Percentiles rank a stretch among this genome's conserved stretches.
These are phyloP conservation scores for Onychorhynchus coronatus DNA, from an alignment of 2,113 vertebrate species.

Conservation along the genomic window DNA sequence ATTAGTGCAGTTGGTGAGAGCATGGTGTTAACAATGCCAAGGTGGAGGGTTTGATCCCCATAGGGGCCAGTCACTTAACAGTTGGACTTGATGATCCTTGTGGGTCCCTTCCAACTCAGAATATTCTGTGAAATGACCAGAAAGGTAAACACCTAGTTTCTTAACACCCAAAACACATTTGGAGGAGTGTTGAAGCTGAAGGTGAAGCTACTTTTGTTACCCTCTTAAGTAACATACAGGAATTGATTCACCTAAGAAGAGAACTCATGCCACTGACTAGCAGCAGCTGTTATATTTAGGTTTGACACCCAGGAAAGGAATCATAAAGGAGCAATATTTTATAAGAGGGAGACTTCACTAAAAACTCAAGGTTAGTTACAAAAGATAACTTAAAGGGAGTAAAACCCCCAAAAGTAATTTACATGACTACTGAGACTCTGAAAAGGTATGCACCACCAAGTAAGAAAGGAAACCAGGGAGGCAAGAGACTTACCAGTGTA, in stretches of 20 bases:
- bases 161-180: not conserved
- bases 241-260: not conserved
- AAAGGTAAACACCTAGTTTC: not conserved
- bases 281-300: not conserved
- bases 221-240: not conserved
- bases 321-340: not conserved
- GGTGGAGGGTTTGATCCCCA: not conserved
- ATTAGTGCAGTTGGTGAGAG: not conserved
- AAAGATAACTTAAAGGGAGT: not conserved
- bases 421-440: not conserved
- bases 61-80: not conserved
- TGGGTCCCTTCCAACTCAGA: not conserved
- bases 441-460: not conserved
- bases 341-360: not conserved
- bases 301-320: not conserved
- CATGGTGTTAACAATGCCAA: not conserved
- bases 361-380: not conserved
- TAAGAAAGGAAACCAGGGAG: not conserved
- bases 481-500: not conserved
- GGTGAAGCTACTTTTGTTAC: not conserved
- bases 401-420: not conserved
- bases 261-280: not conserved
- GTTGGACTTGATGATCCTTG: not conserved
- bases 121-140: not conserved
- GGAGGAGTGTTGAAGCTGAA: not conserved